These are phyloP conservation scores for Pseudomyrmex sp. DNA, from an alignment of 1,140 invertebrate species.

Conservation along the genomic window DNA sequence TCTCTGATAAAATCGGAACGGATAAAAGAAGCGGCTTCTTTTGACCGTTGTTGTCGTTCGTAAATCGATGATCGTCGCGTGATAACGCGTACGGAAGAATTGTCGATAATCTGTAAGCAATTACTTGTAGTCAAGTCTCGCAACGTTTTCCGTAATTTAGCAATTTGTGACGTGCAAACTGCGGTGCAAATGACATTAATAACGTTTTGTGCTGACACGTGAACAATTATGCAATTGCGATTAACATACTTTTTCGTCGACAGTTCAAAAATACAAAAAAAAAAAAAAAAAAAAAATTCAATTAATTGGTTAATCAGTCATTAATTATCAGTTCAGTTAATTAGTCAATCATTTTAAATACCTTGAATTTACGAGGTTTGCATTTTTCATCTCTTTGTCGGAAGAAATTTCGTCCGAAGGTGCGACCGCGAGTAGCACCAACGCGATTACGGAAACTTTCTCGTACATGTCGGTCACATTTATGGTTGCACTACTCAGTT, in stretches of 20 bases:
- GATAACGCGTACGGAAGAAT: background rate
- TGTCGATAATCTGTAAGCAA: slow-evolving; percentile 28
- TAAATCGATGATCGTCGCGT: slow-evolving; percentile 20
- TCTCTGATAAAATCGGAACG: slow-evolving; percentile 30
- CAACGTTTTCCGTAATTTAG: slow-evolving; percentile 23
- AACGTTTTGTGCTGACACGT: slow-evolving; percentile 25
- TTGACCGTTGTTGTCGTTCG: background rate
- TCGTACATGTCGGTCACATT: slow-evolving; percentile 27
- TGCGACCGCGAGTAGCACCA: background rate
- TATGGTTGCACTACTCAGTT: background rate
- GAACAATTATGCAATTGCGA: slow-evolving; percentile 40
- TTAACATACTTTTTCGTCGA: slow-evolving; percentile 62
- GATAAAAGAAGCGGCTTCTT: slow-evolving; percentile 63
- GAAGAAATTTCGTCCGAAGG: slow-evolving; percentile 9
- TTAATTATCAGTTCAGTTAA: slow-evolving; percentile 14
- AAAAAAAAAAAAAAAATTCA: background rate
- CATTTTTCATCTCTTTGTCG: background rate
- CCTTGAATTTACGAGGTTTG: slow-evolving; percentile 12
- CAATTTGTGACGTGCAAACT: slow-evolving; percentile 5
- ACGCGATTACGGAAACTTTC: background rate
- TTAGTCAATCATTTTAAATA: slow-evolving; percentile 6
- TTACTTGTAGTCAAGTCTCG: background rate
- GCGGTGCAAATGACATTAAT: slow-evolving; percentile 25
- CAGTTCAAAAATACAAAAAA: background rate
- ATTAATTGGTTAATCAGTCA: background rate